A percentile compares a stretch with the other conserved stretches of the same genome.
phyloP scores from a whole-genome alignment of 2,113 vertebrate genomes.

The Bostrychus sinensis region DNA sequence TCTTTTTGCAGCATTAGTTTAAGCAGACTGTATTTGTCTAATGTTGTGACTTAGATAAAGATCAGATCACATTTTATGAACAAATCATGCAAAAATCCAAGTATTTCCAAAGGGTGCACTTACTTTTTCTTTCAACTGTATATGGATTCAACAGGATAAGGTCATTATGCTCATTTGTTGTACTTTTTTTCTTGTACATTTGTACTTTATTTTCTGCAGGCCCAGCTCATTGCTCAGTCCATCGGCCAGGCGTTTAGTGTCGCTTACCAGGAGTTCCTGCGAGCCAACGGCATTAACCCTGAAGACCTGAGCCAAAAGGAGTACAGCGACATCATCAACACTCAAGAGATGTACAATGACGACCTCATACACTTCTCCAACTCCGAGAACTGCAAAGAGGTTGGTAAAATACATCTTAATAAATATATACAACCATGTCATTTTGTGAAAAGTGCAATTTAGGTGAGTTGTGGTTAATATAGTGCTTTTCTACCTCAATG shows the following conservation, averaged over 20 bases:
- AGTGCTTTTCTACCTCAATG: conserved; percentile 20
- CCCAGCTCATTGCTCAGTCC: conserved; percentile 98
- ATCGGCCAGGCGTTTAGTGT: conserved; percentile 99
- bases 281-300: conserved; percentile 97
- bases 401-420: conserved; percentile 52
- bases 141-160: not conserved
- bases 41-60: too few relatives aligned
- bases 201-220: conserved; percentile 72
- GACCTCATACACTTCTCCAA: conserved; percentile 99
- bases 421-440: not conserved
- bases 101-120: too few relatives aligned
- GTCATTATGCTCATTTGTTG: not conserved
- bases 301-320: conserved; percentile 99
- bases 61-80: too few relatives aligned
- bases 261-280: conserved; percentile 97
- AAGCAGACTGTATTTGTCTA: too few relatives aligned
- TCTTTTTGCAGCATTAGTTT: too few relatives aligned
- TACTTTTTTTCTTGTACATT: not conserved
- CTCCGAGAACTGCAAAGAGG: conserved; percentile 99
- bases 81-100: not conserved
- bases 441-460: too few relatives aligned
- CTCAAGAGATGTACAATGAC: conserved; percentile 99
- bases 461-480: too few relatives aligned
- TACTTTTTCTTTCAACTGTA: too few relatives aligned
- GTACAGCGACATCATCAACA: conserved; percentile 99